Conservation (phyloP, 2,113 vertebrate genomes). For the Scomber japonicus region DNA sequence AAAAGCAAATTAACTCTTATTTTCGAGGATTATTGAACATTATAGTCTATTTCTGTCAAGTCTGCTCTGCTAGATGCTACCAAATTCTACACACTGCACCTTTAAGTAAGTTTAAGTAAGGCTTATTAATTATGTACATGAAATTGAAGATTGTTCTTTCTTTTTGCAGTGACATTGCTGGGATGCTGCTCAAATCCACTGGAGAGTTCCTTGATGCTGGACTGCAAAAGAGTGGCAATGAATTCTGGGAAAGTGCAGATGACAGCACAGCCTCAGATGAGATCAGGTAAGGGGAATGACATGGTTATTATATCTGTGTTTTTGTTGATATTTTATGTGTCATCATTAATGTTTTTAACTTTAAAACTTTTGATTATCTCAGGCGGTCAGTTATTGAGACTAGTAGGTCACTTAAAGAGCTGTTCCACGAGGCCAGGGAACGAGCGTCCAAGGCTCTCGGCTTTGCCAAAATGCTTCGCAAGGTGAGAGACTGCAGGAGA, state of each 20-base stretch:
- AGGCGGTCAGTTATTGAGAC: slow-evolving; percentile 98
- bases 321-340: too few relatives aligned
- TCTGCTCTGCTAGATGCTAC: not conserved
- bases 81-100: too few relatives aligned
- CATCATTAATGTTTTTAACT: not conserved
- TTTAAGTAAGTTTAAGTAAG: not conserved
- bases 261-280: slow-evolving; percentile 95
- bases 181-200: slow-evolving; percentile 97
- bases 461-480: slow-evolving; percentile 98
- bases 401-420: slow-evolving; percentile 95
- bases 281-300: slow-evolving; percentile 87
- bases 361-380: slow-evolving; percentile 28
- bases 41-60: not conserved
- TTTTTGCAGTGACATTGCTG: slow-evolving; percentile 92
- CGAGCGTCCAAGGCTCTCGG: slow-evolving; percentile 97
- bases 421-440: slow-evolving; percentile 97
- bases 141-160: not conserved
- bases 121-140: not conserved
- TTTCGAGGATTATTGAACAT: too few relatives aligned
- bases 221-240: slow-evolving; percentile 92
- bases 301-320: slow-evolving; percentile 4
- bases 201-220: slow-evolving; percentile 95
- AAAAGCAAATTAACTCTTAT: too few relatives aligned
- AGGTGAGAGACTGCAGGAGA: slow-evolving; percentile 85
- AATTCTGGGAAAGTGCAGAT: slow-evolving; percentile 93